Evolutionary conservation across 2,113 vertebrate genomes (phyloP).

Genomic region (Dipodomys stephensi): DNA sequence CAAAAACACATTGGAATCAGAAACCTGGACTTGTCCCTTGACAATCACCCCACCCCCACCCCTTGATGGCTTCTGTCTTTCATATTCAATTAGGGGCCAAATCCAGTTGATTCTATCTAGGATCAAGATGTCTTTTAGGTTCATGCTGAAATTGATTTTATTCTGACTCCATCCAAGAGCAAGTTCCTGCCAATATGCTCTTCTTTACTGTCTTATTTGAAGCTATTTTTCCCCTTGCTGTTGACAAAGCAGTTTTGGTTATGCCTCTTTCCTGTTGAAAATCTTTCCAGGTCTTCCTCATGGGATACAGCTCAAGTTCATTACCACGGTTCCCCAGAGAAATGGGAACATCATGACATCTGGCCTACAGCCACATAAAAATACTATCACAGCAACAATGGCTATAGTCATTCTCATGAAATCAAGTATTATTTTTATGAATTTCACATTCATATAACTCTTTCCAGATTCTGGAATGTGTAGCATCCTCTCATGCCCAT

Average conservation of each 20-base stretch:
- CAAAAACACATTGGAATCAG: neutral
- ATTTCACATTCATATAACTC: neutral
- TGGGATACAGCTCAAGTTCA: neutral
- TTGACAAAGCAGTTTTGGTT: neutral
- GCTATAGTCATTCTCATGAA: neutral
- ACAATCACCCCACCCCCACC: no score
- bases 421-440: neutral
- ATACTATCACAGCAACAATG: neutral
- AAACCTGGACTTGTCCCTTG: neutral
- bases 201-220: neutral
- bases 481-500: accelerated
- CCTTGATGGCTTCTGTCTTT: neutral
- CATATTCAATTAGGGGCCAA: neutral
- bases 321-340: neutral
- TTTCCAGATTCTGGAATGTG: neutral
- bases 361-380: neutral
- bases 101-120: neutral
- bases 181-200: neutral
- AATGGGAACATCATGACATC: neutral
- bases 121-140: neutral
- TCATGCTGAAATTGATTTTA: neutral
- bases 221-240: neutral
- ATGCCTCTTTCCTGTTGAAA: neutral
- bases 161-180: neutral
- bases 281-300: neutral